A percentile compares a stretch with the other conserved stretches of the same genome.
These are phyloP conservation scores for Lordiphosa clarofinis DNA, from an alignment of 1,140 invertebrate genomes.

Conservation along the genomic window DNA sequence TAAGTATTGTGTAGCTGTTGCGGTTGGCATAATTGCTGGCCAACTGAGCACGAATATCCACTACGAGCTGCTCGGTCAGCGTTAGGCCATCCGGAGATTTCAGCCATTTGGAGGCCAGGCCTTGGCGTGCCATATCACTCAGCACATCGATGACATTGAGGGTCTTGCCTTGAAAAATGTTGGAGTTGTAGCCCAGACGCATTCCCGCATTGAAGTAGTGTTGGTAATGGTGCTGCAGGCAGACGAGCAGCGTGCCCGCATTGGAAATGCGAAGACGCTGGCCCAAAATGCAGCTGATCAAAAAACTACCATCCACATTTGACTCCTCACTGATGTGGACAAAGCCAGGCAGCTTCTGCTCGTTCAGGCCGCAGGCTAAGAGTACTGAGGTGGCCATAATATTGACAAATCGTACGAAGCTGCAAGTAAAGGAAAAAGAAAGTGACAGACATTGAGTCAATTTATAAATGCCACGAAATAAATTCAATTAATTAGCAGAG, in stretches of 20 bases:
- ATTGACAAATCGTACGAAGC: conserved; percentile 31
- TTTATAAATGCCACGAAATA: conserved; percentile 61
- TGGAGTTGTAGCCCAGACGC: conserved; percentile 86
- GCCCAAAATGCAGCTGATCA: conserved; percentile 83
- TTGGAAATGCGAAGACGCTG: conserved; percentile 82
- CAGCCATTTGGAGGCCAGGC: conserved; percentile 57
- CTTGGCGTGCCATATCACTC: conserved; percentile 79
- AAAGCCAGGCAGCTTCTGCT: conserved; percentile 81
- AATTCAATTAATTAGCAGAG: conserved; percentile 63
- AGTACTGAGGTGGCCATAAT: conserved; percentile 82
- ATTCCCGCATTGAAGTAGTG: conserved; percentile 88
- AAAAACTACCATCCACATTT: conserved; percentile 85
- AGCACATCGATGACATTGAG: conserved; percentile 82
- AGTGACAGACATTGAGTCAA: conserved; percentile 30
- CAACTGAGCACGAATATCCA: conserved; percentile 57
- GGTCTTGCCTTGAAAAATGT: conserved; percentile 81
- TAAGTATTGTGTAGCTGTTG: conserved; percentile 82
- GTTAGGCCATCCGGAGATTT: conserved; percentile 44
- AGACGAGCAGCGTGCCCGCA: conserved; percentile 82
- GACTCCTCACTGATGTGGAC: conserved; percentile 85
- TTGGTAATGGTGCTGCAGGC: conserved; percentile 85
- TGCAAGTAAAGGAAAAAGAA: conserved; percentile 25
- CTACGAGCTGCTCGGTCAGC: conserved; percentile 56
- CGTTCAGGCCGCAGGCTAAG: conserved; percentile 83
- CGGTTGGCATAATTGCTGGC: conserved; percentile 51